These are phyloP conservation scores for Gymnoscopelus microlampas DNA, from an alignment of 2,797 vertebrate genomes.

Conservation along the genomic window DNA sequence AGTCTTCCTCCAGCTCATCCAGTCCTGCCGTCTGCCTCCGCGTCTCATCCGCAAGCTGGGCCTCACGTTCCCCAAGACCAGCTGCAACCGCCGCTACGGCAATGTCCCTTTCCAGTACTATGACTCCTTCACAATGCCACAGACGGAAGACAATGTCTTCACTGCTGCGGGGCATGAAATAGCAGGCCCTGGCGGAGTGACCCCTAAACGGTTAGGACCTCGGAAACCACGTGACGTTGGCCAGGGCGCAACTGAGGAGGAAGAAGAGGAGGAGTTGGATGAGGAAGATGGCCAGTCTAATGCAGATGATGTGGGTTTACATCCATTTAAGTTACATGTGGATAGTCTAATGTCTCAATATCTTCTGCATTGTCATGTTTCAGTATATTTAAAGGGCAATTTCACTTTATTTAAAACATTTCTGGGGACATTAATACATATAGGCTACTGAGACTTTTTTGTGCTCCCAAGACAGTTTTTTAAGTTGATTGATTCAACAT, in stretches of 20 bases:
- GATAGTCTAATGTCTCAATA: neutral
- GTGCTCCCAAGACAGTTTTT: too few species aligned
- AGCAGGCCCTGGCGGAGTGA: slow-evolving; percentile 62
- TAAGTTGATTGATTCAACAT: too few species aligned
- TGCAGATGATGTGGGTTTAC: slow-evolving; percentile 87
- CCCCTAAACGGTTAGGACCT: neutral
- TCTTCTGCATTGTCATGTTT: too few species aligned
- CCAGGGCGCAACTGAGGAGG: slow-evolving; percentile 53
- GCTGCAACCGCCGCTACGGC: slow-evolving; percentile 89
- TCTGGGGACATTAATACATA: too few species aligned
- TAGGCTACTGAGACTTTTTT: too few species aligned
- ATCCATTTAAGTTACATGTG: neutral
- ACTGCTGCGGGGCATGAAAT: slow-evolving; percentile 88
- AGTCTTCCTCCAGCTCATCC: slow-evolving; percentile 93
- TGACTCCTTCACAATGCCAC: slow-evolving; percentile 67
- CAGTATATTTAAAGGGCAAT: too few species aligned
- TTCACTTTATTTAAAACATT: too few species aligned
- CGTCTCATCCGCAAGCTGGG: slow-evolving; percentile 89
- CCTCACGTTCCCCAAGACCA: slow-evolving; percentile 88
- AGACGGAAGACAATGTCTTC: slow-evolving; percentile 83
- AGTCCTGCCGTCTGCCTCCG: slow-evolving; percentile 90
- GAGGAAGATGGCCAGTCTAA: slow-evolving; percentile 69
- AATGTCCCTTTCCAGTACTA: slow-evolving; percentile 90
- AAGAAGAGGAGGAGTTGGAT: slow-evolving; percentile 62
- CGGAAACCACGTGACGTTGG: neutral